Evolutionary conservation across 2,888 invertebrate species (phyloP).

Genomic region (Oligia latruncula): DNA sequence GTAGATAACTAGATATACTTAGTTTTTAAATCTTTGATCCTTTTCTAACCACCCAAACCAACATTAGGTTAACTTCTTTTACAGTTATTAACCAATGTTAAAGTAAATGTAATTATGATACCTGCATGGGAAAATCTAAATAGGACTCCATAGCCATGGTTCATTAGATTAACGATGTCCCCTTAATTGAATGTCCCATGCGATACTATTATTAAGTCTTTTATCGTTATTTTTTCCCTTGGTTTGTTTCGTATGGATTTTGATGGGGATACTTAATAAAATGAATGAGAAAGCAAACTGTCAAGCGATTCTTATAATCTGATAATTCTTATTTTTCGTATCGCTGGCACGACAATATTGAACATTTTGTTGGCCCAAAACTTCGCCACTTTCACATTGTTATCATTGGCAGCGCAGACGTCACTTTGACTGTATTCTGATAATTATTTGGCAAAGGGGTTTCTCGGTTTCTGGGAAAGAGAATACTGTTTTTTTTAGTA

Average conservation of each 20-base stretch:
- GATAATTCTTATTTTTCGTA: neutral
- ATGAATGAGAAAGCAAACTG: neutral
- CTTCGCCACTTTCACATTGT: neutral
- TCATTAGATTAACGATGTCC: slow-evolving; percentile 88
- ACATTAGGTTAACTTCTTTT: neutral
- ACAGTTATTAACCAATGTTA: slow-evolving; percentile 26
- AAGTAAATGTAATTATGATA: slow-evolving; percentile 60
- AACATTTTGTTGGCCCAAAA: neutral
- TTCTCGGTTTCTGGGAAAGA: neutral
- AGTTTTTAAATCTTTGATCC: neutral
- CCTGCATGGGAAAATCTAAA: slow-evolving; percentile 83
- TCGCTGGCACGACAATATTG: neutral
- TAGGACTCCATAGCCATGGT: slow-evolving; percentile 75
- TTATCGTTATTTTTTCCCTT: slow-evolving; percentile 41
- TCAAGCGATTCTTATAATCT: neutral
- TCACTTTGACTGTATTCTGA: neutral
- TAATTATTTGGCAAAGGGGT: neutral
- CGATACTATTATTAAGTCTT: slow-evolving; percentile 82
- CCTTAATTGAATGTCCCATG: slow-evolving; percentile 85
- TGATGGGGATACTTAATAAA: neutral
- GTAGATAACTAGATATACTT: neutral
- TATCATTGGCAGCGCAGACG: neutral
- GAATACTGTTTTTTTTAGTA: neutral
- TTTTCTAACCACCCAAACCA: neutral
- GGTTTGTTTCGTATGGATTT: neutral